A percentile compares a stretch with the other conserved stretches of the same genome.
These are phyloP conservation scores for Stichodactyla mertensii DNA, from an alignment of 64 coral and sea anemone species.

Conservation along the genomic window DNA sequence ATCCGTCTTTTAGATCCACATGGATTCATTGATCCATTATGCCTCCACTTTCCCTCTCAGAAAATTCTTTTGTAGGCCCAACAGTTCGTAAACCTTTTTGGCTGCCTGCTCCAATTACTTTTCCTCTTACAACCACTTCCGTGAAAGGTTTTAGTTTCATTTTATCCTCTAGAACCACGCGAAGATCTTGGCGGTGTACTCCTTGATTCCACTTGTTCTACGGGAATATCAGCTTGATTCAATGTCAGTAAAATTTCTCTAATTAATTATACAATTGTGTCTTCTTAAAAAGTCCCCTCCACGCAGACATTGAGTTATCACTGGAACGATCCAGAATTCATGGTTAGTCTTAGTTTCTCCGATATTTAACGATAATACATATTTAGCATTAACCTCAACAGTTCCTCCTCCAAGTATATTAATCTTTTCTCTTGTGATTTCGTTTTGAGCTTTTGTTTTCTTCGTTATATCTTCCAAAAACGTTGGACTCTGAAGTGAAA, in stretches of 20 bases:
- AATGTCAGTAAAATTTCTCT: background rate
- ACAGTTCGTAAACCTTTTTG: background rate
- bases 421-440: background rate
- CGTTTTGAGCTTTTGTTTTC: background rate
- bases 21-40: too few relatives aligned
- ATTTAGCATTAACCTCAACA: background rate
- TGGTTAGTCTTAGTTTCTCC: background rate
- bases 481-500: background rate
- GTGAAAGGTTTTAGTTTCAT: background rate
- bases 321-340: background rate
- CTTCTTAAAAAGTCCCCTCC: background rate
- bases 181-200: background rate
- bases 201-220: background rate
- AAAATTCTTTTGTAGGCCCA: background rate
- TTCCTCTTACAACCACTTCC: background rate
- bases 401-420: background rate
- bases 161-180: background rate
- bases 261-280: background rate
- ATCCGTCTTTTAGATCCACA: background rate
- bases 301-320: background rate
- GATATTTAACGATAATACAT: background rate
- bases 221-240: background rate
- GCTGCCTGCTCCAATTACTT: background rate
- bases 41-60: background rate
- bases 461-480: background rate